These are phyloP conservation scores for Cheilosia grossa DNA, from an alignment of 2,888 invertebrate species.

Conservation along the genomic window DNA sequence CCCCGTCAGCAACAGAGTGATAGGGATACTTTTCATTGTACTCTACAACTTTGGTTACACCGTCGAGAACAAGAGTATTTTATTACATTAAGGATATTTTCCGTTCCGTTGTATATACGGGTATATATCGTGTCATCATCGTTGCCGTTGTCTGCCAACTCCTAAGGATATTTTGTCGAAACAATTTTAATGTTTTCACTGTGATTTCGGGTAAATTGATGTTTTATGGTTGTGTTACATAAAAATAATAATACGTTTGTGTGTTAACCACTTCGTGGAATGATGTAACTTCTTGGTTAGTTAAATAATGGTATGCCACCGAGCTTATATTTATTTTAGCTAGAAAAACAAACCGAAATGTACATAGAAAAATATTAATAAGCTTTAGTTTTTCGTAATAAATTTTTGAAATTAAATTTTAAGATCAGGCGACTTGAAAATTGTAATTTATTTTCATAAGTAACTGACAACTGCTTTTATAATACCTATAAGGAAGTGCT, in stretches of 20 bases:
- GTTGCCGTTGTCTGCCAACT: slow-evolving; percentile 10
- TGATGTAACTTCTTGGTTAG: slow-evolving; percentile 37
- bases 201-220: slow-evolving; percentile 43
- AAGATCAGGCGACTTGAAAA: no score
- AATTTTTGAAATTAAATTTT: no score
- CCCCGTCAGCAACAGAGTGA: slow-evolving; percentile 50
- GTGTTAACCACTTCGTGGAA: slow-evolving; percentile 22
- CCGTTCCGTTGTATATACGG: slow-evolving; percentile 3
- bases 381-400: no score
- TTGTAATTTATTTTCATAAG: no score
- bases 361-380: not conserved
- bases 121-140: slow-evolving; percentile 9
- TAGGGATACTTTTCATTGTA: slow-evolving; percentile 45
- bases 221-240: slow-evolving; percentile 43
- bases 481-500: no score
- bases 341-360: not conserved
- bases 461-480: no score
- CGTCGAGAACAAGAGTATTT: slow-evolving; percentile 46
- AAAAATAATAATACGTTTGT: slow-evolving; percentile 53
- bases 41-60: slow-evolving; percentile 20
- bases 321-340: not conserved
- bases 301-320: not conserved
- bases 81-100: slow-evolving; percentile 54
- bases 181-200: slow-evolving; percentile 32
- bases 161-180: slow-evolving; percentile 55